phyloP scores from a whole-genome alignment of 2,113 vertebrate species.

The Gambusia affinis region DNA sequence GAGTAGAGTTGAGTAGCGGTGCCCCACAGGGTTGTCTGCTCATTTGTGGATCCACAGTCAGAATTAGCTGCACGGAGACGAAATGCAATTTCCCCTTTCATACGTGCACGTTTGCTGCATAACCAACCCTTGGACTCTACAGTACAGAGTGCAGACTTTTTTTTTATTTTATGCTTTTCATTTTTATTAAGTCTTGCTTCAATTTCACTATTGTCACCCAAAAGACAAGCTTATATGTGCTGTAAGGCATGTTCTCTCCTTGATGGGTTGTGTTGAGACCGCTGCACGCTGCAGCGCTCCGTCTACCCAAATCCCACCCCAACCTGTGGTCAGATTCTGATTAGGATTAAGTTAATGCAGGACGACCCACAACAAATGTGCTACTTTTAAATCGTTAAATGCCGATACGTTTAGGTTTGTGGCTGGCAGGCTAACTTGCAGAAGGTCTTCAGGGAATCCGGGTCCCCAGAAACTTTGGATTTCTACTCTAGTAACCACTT shows the following conservation, averaged over 20 bases:
- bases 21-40: not conserved
- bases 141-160: not conserved
- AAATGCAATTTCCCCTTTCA: not conserved
- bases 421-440: conserved; percentile 25
- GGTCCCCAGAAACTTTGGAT: conserved; percentile 17
- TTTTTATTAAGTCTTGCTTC: conserved; percentile 37
- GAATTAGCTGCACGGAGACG: not conserved
- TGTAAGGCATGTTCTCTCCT: conserved; percentile 27
- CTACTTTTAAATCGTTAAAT: conserved; percentile 49
- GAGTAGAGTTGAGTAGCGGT: not conserved
- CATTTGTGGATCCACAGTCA: not conserved
- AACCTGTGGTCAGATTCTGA: conserved; percentile 40
- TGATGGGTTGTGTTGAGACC: conserved; percentile 33
- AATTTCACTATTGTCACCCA: conserved; percentile 54
- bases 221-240: conserved; percentile 55
- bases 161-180: conserved; percentile 29
- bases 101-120: conserved; percentile 6
- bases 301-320: conserved; percentile 23
- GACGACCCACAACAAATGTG: conserved; percentile 14
- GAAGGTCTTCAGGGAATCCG: conserved; percentile 20
- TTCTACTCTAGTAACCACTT: not conserved
- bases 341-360: conserved; percentile 15
- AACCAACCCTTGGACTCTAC: conserved; percentile 4
- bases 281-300: conserved; percentile 18
- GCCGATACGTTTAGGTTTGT: conserved; percentile 37